Conservation (phyloP, 2,113 vertebrate species). For the Platysteira castanea region DNA sequence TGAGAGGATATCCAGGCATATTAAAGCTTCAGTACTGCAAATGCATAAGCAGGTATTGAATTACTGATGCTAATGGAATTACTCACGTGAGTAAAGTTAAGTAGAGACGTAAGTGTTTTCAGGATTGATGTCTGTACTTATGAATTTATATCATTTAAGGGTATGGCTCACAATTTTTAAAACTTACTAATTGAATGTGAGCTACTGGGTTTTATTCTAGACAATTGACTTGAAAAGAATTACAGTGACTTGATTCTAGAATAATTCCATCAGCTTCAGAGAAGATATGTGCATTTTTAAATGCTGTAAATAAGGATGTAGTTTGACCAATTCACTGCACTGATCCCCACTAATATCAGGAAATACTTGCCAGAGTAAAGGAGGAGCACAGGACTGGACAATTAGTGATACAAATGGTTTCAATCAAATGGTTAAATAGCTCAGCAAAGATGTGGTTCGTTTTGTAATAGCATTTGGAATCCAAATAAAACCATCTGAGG, state of each 20-base stretch:
- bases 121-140: constrained; percentile 54
- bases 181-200: constrained; percentile 45
- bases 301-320: constrained; percentile 21
- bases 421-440: constrained; percentile 7
- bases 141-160: constrained; percentile 31
- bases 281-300: background rate
- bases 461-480: constrained; percentile 19
- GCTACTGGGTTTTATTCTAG: constrained; percentile 21
- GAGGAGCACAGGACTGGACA: constrained; percentile 9
- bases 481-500: background rate
- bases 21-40: constrained; percentile 39
- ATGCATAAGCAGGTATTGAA: constrained; percentile 58
- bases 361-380: constrained; percentile 29
- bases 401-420: constrained; percentile 23
- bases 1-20: constrained; percentile 39
- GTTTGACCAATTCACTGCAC: constrained; percentile 6
- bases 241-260: background rate
- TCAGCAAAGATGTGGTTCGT: background rate
- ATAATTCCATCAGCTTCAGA: background rate
- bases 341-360: background rate
- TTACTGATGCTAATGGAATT: constrained; percentile 63
- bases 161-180: constrained; percentile 32
- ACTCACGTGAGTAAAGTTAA: constrained; percentile 65
- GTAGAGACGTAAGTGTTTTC: constrained; percentile 8
- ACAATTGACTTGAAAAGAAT: constrained; percentile 1